Evolutionary conservation across 2,888 invertebrate species (phyloP), one percentile per base, ranked within the genome.

Genomic region (Merodon equestris): DNA sequence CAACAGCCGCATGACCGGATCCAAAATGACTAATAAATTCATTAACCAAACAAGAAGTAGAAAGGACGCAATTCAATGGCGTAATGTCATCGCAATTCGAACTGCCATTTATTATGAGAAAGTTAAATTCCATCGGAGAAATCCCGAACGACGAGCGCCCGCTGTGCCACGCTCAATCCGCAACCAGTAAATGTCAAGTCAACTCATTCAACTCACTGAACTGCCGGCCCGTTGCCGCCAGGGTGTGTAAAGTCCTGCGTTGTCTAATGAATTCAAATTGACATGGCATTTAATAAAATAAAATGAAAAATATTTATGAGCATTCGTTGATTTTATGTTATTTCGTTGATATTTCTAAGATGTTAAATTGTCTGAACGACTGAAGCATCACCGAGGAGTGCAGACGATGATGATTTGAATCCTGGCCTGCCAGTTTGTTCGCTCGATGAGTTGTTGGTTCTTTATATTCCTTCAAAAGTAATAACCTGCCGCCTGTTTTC

Each of bases 241-340:
- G 56, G 54, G 57, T 76, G 56, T 66, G 72, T 60, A 72, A 40
- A 61, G 54, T 61, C 36, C 56, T 48, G 66, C 19, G 12, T 58
- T 51, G 48, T 44, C 19, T 73, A 72, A 73, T 72, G 67, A 67
- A 77, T 77, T 77, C 61, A 77, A 77, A 77, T 57, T 53, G 67
- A 77, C 67, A 67, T 73, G 61, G 66, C 54, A 67, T 73, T 73
- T 67, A 72, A 72, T 61, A 57, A 77, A 77, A 72, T 54, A 27
- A 77, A 77, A 72, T 54, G 38, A 53, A 73, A 68, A 72, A 77
- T 77, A 77, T 72, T 77, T 67, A 77, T 61, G 67, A 72, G 72
- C 66, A 72, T 53, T 76, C 60, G 60, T 71, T 76, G 72, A 72
- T 72, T 76, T 76, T 66, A 66, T 66, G 76, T 66, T 66, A 56